Evolutionary conservation across 2,113 vertebrate species (phyloP).

Genomic region (Mirounga angustirostris): DNA sequence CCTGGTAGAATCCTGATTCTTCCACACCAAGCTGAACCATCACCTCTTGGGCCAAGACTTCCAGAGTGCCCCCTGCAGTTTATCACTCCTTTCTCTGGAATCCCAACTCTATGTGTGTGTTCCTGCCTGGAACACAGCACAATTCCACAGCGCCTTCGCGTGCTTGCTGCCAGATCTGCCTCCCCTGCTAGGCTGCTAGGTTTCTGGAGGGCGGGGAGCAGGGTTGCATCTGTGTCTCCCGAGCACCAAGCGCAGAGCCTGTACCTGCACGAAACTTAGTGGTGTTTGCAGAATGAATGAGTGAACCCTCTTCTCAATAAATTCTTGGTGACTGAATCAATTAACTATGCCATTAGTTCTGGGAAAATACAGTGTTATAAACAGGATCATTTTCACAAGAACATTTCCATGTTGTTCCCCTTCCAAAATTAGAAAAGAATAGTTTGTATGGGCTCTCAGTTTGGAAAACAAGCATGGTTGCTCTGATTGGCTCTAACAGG

Average conservation of each 20-base stretch:
- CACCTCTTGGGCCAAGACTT: neutral
- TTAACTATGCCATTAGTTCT: neutral
- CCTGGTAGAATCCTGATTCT: neutral
- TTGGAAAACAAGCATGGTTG: neutral
- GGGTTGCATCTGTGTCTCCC: neutral
- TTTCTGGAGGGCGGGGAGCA: neutral
- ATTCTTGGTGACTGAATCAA: neutral
- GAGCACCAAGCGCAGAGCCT: neutral
- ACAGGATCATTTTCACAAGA: neutral
- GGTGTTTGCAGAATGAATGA: neutral
- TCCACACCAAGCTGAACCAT: neutral
- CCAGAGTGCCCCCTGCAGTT: neutral
- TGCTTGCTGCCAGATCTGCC: neutral
- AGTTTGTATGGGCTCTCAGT: neutral
- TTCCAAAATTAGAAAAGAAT: neutral
- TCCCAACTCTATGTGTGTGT: rapidly evolving
- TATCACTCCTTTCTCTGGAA: neutral
- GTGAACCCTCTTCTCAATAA: neutral
- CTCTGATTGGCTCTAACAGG: neutral
- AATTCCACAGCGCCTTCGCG: neutral
- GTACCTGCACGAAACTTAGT: neutral
- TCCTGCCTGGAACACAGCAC: neutral
- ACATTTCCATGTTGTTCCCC: neutral
- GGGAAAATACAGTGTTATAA: neutral
- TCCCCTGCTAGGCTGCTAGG: neutral